Evolutionary conservation across 2,113 vertebrate genomes (phyloP).

Genomic region (Grammomys surdaster): DNA sequence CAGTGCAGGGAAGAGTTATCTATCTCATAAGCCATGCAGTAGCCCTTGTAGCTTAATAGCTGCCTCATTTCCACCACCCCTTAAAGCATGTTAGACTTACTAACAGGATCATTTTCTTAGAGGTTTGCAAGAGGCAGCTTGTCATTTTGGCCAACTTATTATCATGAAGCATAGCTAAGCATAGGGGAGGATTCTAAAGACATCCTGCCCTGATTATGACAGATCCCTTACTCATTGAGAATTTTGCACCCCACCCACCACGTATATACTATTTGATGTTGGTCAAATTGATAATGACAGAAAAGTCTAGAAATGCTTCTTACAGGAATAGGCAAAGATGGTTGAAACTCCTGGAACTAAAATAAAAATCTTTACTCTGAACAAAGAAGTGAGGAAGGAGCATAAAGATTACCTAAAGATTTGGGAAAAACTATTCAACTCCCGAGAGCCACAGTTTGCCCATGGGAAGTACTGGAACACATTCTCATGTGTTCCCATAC

Average conservation of each 20-base stretch:
- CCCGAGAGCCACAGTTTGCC: not conserved
- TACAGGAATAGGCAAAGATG: not conserved
- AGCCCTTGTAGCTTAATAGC: not conserved
- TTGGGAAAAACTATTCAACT: not conserved
- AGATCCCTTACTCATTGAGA: not conserved
- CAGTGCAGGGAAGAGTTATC: not conserved
- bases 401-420: not conserved
- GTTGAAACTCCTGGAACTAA: not conserved
- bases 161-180: not conserved
- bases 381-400: not conserved
- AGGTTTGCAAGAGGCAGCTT: slow-evolving; percentile 22
- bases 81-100: not conserved
- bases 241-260: not conserved
- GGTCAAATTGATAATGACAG: not conserved
- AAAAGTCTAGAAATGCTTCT: not conserved
- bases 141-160: slow-evolving; percentile 11
- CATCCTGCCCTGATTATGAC: not conserved
- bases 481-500: not conserved
- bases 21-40: not conserved
- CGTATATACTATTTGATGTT: not conserved
- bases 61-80: not conserved
- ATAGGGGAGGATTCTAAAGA: not conserved
- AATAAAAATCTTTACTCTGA: not conserved
- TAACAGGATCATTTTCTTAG: slow-evolving; percentile 3
- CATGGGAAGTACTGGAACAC: not conserved